Base-by-base conservation (phyloP, 2,797 vertebrate species). In the Arctocebus calabarensis region DNA sequence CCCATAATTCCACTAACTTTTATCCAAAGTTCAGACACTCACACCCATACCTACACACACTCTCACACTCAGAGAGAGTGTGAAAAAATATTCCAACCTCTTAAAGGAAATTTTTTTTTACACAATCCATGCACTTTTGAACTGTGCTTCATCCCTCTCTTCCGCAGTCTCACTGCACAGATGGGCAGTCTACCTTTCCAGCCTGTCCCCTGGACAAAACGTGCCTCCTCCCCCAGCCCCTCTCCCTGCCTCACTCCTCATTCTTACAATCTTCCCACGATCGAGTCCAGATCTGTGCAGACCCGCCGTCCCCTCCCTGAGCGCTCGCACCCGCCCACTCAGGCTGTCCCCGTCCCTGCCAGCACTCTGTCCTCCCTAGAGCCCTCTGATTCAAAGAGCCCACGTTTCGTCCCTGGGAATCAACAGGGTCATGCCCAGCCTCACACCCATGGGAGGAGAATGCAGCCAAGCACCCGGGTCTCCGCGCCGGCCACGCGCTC, bases 401-500 rank as follows among this genome's bases (percentile, higher is more conserved):
- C 77, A 3, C 40, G 61, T 7, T 3, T 22, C 2, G 3, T 27
- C 14, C 25, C 43, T n/a, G 4, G 23, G 37, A 40, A 25, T n/a
- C 22, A 32, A 10, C 70, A 55, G 14, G 7, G 29, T 22, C n/a
- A 23, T 14, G 43, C 16, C 13, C 27, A 0, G 27, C 27, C 43
- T 32, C 14, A 43, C 25, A 2, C 29, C 27, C 7, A 0, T 34
- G 29, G 29, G 48, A 86, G 19, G 37, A 37, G 11, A 68, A 29
- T 2, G 2, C 4, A 9, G 14, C 27, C 5, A 12, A 20, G 0
- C 2, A 1, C 14, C 22, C 12, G 19, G 5, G 14, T 64, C 23
- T 27, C 27, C 7, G 43, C 8, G 4, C 4, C 23, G 2, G 45
- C 45, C 45, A 45, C 45, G 10, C 48, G 3, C 48, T 52, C 48